phyloP scores from a whole-genome alignment of 2,797 vertebrate genomes.

The Eptatretus atami region DNA sequence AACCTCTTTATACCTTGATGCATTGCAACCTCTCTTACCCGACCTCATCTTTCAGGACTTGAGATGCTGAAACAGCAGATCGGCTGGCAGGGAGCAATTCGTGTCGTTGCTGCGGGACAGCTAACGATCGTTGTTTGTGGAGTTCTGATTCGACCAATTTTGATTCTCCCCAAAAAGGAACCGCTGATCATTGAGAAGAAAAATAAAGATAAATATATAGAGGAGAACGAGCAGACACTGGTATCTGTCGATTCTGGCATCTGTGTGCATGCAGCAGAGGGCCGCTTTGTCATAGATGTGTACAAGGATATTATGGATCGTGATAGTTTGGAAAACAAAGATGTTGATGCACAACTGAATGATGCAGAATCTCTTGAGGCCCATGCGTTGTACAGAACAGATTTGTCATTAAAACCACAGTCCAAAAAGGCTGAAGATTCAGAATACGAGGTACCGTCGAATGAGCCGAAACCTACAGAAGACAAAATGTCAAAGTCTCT shows the following conservation, averaged over 20 bases:
- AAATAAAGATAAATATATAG: slow-evolving; percentile 18
- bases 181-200: slow-evolving; percentile 7
- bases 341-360: neutral
- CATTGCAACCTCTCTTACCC: too few species aligned
- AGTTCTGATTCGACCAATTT: slow-evolving; percentile 33
- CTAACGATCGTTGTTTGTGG: slow-evolving; percentile 32
- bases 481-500: slow-evolving; percentile 15
- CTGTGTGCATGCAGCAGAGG: neutral
- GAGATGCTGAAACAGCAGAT: slow-evolving; percentile 31
- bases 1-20: too few species aligned
- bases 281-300: neutral
- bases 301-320: neutral
- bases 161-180: slow-evolving; percentile 15
- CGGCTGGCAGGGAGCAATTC: slow-evolving; percentile 47
- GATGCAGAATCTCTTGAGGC: too few species aligned
- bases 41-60: slow-evolving; percentile 20
- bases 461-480: neutral
- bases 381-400: too few species aligned
- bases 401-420: neutral
- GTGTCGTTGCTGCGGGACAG: slow-evolving; percentile 38
- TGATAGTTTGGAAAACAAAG: neutral
- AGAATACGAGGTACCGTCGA: neutral
- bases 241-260: slow-evolving; percentile 71
- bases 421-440: neutral
- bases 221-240: slow-evolving; percentile 46